These are phyloP conservation scores for Drosophila trapezifrons DNA, from an alignment of 1,140 invertebrate species.

Conservation along the genomic window DNA sequence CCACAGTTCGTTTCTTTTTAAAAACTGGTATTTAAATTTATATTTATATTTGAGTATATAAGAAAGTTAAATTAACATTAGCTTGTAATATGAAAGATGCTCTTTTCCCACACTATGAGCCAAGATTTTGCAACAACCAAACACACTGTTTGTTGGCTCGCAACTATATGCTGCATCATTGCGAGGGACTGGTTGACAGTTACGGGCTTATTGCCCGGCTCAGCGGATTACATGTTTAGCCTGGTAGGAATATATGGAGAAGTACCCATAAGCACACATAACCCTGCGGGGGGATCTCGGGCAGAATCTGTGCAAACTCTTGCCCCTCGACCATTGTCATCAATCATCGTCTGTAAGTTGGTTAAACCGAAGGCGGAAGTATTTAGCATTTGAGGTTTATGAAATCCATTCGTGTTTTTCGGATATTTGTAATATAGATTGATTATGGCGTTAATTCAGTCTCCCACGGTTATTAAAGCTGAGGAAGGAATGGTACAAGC, in stretches of 20 bases:
- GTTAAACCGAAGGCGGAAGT: slow-evolving; percentile 61
- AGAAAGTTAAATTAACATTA: too few species aligned
- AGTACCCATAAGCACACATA: slow-evolving; percentile 9
- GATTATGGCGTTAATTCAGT: slow-evolving; percentile 40
- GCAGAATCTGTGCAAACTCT: slow-evolving; percentile 54
- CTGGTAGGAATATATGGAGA: slow-evolving; percentile 21
- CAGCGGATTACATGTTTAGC: slow-evolving; percentile 55
- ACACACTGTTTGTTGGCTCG: slow-evolving; percentile 16
- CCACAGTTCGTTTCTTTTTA: background rate
- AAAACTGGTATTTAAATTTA: too few species aligned
- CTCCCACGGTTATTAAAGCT: slow-evolving; percentile 42
- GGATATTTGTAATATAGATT: slow-evolving; percentile 65
- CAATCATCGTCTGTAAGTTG: slow-evolving; percentile 62
- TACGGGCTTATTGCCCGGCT: slow-evolving; percentile 44
- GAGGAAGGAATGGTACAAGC: background rate
- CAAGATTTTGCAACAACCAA: background rate
- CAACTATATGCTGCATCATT: slow-evolving; percentile 39
- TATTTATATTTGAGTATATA: too few species aligned
- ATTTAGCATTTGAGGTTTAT: slow-evolving; percentile 49
- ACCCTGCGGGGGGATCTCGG: slow-evolving; percentile 34
- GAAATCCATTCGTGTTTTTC: slow-evolving; percentile 37
- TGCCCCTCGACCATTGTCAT: slow-evolving; percentile 47
- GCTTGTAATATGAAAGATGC: background rate
- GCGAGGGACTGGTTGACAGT: slow-evolving; percentile 50
- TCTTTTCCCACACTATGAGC: background rate